These are phyloP conservation scores for Peromyscus californicus DNA, from an alignment of 2,113 vertebrate species.

Conservation along the genomic window DNA sequence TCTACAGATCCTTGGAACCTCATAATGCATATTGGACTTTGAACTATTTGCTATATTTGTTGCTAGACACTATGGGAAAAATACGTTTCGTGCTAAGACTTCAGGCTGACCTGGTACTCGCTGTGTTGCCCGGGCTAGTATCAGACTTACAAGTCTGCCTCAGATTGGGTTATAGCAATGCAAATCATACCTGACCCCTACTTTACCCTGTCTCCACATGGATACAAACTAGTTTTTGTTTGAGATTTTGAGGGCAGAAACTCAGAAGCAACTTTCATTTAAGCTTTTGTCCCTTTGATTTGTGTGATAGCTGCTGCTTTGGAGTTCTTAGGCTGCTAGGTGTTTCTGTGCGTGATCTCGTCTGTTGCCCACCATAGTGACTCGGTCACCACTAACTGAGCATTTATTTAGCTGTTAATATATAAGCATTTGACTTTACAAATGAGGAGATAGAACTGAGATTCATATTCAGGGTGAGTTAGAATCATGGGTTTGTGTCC, in stretches of 20 bases:
- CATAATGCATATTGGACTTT: background rate
- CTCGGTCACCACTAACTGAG: background rate
- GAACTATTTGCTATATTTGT: background rate
- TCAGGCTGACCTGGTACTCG: background rate
- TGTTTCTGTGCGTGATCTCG: background rate
- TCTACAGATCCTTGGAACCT: background rate
- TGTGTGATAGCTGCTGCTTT: background rate
- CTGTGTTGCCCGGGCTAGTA: background rate
- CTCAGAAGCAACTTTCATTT: background rate
- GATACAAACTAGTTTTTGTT: background rate
- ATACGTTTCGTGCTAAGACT: background rate
- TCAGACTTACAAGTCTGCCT: background rate
- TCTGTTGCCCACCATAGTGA: background rate
- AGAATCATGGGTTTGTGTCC: background rate
- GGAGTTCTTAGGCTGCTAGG: background rate
- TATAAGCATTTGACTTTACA: conserved; percentile 12
- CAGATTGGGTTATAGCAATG: background rate
- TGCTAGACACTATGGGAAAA: background rate
- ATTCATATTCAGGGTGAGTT: background rate
- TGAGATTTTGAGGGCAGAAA: conserved; percentile 23
- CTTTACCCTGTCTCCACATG: background rate
- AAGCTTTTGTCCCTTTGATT: conserved; percentile 1
- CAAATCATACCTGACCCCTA: background rate
- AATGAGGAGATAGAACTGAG: background rate
- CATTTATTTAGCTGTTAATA: background rate